Base-by-base conservation (phyloP, 2,888 invertebrate species). In the Euzophera pinguis region DNA sequence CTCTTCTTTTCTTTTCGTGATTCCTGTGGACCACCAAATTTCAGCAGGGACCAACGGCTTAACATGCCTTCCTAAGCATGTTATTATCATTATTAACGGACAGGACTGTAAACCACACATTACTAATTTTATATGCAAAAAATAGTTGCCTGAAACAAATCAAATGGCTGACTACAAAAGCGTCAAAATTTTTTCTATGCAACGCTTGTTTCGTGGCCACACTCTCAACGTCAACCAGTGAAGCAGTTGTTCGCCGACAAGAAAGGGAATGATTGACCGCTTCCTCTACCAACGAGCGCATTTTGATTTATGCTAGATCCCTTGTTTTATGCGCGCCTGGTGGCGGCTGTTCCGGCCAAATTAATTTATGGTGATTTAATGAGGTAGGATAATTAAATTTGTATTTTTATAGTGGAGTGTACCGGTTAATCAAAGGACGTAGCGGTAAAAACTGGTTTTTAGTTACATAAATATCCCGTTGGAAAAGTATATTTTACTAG, bases 191-290 rank as follows among this genome's bases (percentile, higher is more conserved):
- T n/a, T n/a, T n/a, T n/a, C n/a, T n/a, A n/a, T n/a, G n/a, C n/a
- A n/a, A n/a, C 1, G 38, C 14, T 14, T 13, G 14, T 14, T n/a
- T 39, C 16, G 32, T 61, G 58, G 61, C 75, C 56, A 43, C 10
- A 50, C 52, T 34, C 22, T 14, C 58, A 62, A 62, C 53, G 53
- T 60, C 54, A 61, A 56, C 59, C 60, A 53, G 49, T 41, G 22
- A 42, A 65, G 69, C 73, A 73, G 69, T 69, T 69, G 72, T 67
- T 61, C 63, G 70, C 63, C 64, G 59, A 71, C 73, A 71, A 72
- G 78, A 81, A 80, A 81, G 79, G 79, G 78, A 75, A 82, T 88
- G 87, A 88, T 87, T 81, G 84, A 88, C 84, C 81, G 84, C 68
- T 87, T 86, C 87, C 87, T 86, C 73, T 68, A 72, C 71, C 67